Percentiles rank a stretch among this genome's conserved stretches.
Evolutionary conservation across 2,888 invertebrate species (phyloP).

Genomic region (Autographa pulchrina): DNA sequence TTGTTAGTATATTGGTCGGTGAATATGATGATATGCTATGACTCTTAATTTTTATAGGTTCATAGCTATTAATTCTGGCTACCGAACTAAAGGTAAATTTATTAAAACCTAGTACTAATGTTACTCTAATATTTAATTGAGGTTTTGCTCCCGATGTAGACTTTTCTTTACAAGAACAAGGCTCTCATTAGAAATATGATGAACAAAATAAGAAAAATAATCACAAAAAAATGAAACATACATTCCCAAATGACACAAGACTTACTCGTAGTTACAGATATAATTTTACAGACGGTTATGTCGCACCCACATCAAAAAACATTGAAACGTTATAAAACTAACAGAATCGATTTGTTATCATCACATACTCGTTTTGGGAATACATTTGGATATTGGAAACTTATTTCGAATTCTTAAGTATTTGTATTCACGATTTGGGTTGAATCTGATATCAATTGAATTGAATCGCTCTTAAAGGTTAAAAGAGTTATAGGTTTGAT

Average conservation of each 20-base stretch:
- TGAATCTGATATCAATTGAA: constrained; percentile 15
- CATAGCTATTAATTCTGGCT: no score
- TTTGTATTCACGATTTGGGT: constrained; percentile 15
- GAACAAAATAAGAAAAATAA: background rate
- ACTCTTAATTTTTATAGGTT: no score
- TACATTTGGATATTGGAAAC: constrained; percentile 38
- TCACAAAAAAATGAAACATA: background rate
- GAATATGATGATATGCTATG: no score
- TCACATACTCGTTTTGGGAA: constrained; percentile 25
- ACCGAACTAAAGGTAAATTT: no score
- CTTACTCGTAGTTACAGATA: constrained; percentile 16
- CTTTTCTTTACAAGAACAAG: no score
- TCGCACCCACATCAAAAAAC: constrained; percentile 42
- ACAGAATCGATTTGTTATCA: constrained; percentile 46
- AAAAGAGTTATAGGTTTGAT: background rate
- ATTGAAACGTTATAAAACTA: constrained; percentile 37
- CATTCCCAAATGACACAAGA: background rate
- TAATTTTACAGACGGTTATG: constrained; percentile 23
- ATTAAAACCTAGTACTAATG: no score
- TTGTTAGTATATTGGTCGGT: background rate
- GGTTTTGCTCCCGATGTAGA: no score
- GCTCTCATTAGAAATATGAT: no score
- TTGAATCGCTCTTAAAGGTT: background rate
- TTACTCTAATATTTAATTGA: no score
- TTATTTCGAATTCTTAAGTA: constrained; percentile 28